Evolutionary conservation across 2,797 vertebrate species (phyloP).

Genomic region (Sebastolobus alascanus): DNA sequence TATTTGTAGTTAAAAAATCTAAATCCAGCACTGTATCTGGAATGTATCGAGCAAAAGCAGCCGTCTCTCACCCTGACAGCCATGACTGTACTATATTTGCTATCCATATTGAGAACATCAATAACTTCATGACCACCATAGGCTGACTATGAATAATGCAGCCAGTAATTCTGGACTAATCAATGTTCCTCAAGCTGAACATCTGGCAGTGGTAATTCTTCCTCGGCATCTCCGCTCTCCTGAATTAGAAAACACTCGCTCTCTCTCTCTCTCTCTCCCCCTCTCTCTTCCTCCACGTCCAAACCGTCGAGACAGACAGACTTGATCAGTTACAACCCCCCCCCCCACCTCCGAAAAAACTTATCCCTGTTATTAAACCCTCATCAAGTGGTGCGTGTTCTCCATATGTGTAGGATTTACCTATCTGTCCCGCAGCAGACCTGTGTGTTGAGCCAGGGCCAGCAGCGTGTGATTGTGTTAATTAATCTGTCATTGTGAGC

Average conservation of each 20-base stretch:
- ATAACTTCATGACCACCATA: constrained; percentile 85
- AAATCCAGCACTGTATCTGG: constrained; percentile 67
- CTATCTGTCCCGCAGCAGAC: constrained; percentile 98
- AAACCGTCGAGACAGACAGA: constrained; percentile 73
- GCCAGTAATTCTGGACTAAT: constrained; percentile 85
- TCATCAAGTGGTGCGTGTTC: constrained; percentile 86
- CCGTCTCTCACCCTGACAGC: constrained; percentile 72
- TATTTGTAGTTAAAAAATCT: constrained; percentile 65
- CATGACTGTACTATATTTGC: constrained; percentile 81
- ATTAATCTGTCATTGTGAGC: constrained; percentile 99
- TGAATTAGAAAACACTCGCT: constrained; percentile 82
- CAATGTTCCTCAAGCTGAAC: constrained; percentile 86
- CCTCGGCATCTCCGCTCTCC: constrained; percentile 82
- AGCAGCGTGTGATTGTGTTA: constrained; percentile 98
- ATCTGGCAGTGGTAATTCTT: constrained; percentile 86
- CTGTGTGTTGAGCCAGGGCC: constrained; percentile 96
- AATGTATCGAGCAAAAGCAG: constrained; percentile 61
- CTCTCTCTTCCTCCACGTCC: constrained; percentile 62
- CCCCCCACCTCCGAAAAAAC: constrained; percentile 68
- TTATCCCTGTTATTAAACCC: constrained; percentile 84
- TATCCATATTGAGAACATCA: constrained; percentile 83
- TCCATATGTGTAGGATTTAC: constrained; percentile 97
- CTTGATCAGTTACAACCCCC: constrained; percentile 79
- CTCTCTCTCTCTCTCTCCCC: constrained; percentile 26
- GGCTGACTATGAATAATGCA: constrained; percentile 85